phyloP scores from a whole-genome alignment of 2,113 vertebrate genomes.

The Chinchilla lanigera region DNA sequence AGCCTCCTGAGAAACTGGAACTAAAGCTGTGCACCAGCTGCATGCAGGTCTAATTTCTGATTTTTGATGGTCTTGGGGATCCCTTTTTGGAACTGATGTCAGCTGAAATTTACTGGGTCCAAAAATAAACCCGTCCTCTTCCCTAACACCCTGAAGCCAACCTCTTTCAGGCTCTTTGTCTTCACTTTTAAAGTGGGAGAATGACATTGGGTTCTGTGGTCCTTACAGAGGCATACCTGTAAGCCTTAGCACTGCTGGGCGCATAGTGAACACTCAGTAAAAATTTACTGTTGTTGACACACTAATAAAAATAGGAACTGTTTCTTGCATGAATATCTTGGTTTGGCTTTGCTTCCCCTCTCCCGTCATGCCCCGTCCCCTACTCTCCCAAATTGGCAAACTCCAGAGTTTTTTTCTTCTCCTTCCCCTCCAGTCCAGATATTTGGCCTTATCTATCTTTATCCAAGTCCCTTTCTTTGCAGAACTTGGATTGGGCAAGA shows the following conservation, averaged over 20 bases:
- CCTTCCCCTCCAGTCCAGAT: background rate
- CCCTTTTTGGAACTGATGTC: background rate
- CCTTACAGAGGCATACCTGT: background rate
- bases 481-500: background rate
- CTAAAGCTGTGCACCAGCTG: background rate
- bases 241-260: background rate
- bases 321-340: background rate
- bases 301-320: background rate
- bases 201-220: background rate
- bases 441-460: constrained; percentile 14
- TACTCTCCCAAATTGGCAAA: background rate
- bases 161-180: background rate
- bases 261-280: background rate
- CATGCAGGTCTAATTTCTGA: background rate
- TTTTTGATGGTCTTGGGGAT: background rate
- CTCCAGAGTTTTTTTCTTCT: background rate
- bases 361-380: no score
- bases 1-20: background rate
- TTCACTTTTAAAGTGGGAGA: background rate
- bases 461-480: background rate
- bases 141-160: background rate
- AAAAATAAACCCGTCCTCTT: background rate
- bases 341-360: background rate
- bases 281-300: background rate
- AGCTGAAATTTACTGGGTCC: background rate